Evolutionary conservation across 2,113 vertebrate genomes (phyloP), one percentile per base, ranked within the genome.

Genomic region (Tricholaema leucomelas): DNA sequence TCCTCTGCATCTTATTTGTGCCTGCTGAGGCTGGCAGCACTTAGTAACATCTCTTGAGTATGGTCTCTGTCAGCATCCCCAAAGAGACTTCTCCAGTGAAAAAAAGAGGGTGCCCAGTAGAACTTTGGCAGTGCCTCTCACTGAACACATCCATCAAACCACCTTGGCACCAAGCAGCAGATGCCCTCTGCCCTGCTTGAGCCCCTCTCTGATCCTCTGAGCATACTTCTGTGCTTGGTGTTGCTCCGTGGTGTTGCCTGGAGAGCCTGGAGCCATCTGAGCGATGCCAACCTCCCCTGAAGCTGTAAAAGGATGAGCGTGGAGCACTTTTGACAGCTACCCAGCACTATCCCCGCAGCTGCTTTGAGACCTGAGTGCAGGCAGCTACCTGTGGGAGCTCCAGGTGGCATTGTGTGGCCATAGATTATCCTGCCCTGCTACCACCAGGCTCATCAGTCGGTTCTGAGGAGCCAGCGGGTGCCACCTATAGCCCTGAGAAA

Each of bases 181-280:
- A 13, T 15, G 58, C 13, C 15, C 30, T 66, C 61, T 36, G 33
- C n/a, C 40, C 36, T 63, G 7, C 23, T 16, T 0, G 20, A 67
- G 17, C 17, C 20, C 23, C 25, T 33, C 0, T 1, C 10, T 16
- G 24, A 52, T n/a, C 50, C 44, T 56, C 14, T 31, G n/a, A 69
- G 44, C 13, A 4, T 38, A 23, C 20, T 31, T 7, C 35, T 48
- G 12, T 73, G 48, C 11, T 35, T 8, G 16, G 27, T 64, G 55
- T 5, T 35, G 5, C 15, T n/a, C 0, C 2, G 2, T 10, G 12
- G 12, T 6, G 8, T 10, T 27, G 19, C 30, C 31, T 19, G 33
- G 60, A 25, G 1, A 30, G 5, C 63, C 80, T 56, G 64, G 44
- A 73, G 64, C 42, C 35, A 3, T 12, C 59, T 54, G 44, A 67